phyloP scores from a whole-genome alignment of 2,797 vertebrate species.

The Otolemur crassicaudatus region DNA sequence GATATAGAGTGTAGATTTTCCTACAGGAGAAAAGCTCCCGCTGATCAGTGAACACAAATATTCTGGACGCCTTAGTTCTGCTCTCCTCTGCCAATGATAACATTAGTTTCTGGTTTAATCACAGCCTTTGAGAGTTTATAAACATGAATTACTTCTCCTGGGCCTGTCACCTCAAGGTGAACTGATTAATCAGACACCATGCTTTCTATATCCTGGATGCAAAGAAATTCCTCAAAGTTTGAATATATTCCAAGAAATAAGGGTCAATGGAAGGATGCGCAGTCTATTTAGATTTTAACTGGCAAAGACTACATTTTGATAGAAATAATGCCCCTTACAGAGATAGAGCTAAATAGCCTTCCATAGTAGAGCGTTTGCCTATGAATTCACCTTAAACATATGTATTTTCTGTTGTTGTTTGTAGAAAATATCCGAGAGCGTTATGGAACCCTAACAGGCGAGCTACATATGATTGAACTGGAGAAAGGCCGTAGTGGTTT shows the following conservation, averaged over 20 bases:
- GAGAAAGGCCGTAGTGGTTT: slow-evolving; percentile 96
- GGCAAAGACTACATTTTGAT: not conserved
- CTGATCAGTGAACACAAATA: not conserved
- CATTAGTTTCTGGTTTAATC: not conserved
- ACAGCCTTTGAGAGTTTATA: not conserved
- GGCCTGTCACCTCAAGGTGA: not conserved
- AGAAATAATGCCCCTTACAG: slow-evolving; percentile 4
- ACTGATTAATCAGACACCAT: not conserved
- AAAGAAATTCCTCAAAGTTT: not conserved
- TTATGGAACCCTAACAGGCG: slow-evolving; percentile 93
- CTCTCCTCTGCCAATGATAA: not conserved
- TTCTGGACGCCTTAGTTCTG: not conserved
- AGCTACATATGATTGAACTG: slow-evolving; percentile 95
- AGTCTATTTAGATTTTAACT: not conserved
- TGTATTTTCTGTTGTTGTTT: not conserved
- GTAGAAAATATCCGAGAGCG: slow-evolving; percentile 93
- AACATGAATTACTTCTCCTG: slow-evolving; percentile 1
- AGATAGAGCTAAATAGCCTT: slow-evolving; percentile 8
- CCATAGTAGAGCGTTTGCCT: slow-evolving; percentile 47
- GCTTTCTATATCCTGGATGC: not conserved
- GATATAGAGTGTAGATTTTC: not conserved
- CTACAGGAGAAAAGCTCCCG: not conserved
- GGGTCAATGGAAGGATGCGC: not conserved
- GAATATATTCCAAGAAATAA: not conserved
- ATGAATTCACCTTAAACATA: slow-evolving; percentile 38